Evolutionary conservation across 2,888 invertebrate species (phyloP).

Genomic region (Eugnorisma glareosa): DNA sequence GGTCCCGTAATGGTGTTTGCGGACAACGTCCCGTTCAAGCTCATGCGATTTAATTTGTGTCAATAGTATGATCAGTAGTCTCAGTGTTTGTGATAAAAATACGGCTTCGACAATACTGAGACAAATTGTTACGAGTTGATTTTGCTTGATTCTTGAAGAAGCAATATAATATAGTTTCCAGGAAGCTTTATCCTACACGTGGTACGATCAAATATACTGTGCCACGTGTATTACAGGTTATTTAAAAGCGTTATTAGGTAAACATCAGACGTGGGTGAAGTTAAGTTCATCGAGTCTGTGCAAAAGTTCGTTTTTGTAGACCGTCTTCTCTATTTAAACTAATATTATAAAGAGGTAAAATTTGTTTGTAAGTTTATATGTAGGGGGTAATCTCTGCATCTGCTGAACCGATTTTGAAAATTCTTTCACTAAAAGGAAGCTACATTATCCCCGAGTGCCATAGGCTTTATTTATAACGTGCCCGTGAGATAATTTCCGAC

Average conservation of each 20-base stretch:
- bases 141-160: constrained; percentile 6
- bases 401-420: too few species aligned
- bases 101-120: constrained; percentile 30
- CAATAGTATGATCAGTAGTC: constrained; percentile 62
- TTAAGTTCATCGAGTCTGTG: neutral
- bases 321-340: neutral
- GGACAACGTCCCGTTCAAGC: constrained; percentile 66
- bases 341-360: too few species aligned
- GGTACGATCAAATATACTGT: too few species aligned
- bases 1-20: constrained; percentile 74
- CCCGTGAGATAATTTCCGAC: too few species aligned
- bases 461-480: too few species aligned
- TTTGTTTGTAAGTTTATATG: too few species aligned
- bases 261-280: neutral
- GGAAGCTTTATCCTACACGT: neutral
- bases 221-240: neutral
- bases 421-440: too few species aligned
- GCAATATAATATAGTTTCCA: constrained; percentile 1
- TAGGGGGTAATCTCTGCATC: too few species aligned
- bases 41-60: constrained; percentile 74
- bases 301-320: neutral
- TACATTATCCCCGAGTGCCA: too few species aligned
- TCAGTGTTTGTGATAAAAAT: constrained; percentile 61
- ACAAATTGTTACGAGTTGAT: neutral
- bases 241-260: neutral